Conservation (phyloP, 2,113 vertebrate genomes). For the Poeciliopsis turrubarensis region DNA sequence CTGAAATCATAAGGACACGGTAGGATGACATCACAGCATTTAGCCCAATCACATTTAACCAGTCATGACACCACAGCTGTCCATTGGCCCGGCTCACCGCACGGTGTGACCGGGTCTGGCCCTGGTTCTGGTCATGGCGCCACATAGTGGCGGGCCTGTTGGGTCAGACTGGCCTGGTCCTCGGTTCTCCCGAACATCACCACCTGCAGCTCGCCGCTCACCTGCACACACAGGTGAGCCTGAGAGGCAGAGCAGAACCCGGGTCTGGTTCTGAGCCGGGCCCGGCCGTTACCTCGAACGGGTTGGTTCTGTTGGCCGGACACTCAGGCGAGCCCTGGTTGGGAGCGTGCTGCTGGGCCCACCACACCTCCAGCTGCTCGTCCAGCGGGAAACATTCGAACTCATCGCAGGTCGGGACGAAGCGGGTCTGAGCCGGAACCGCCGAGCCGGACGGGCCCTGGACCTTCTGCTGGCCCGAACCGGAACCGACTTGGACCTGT, state of each 20-base stretch:
- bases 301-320: neutral
- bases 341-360: conserved; percentile 5
- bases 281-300: conserved; percentile 37
- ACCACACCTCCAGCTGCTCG: conserved; percentile 71
- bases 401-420: conserved; percentile 83
- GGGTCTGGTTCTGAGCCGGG: neutral
- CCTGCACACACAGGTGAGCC: conserved; percentile 61
- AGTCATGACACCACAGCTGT: too few species aligned
- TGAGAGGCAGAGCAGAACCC: too few species aligned
- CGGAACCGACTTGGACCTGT: too few species aligned
- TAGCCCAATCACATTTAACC: too few species aligned
- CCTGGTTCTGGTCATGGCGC: conserved; percentile 15
- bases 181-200: conserved; percentile 89
- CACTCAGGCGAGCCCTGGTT: conserved; percentile 24
- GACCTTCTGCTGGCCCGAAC: conserved; percentile 57
- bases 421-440: neutral
- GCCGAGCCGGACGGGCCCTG: neutral
- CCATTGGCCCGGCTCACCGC: neutral
- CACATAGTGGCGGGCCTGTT: conserved; percentile 88
- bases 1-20: too few species aligned
- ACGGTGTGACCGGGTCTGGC: neutral
- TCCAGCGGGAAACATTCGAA: conserved; percentile 77
- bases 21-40: too few species aligned
- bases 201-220: conserved; percentile 85
- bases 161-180: conserved; percentile 90